Conservation (phyloP, 2,797 vertebrate genomes). For the Danio albolineatus region DNA sequence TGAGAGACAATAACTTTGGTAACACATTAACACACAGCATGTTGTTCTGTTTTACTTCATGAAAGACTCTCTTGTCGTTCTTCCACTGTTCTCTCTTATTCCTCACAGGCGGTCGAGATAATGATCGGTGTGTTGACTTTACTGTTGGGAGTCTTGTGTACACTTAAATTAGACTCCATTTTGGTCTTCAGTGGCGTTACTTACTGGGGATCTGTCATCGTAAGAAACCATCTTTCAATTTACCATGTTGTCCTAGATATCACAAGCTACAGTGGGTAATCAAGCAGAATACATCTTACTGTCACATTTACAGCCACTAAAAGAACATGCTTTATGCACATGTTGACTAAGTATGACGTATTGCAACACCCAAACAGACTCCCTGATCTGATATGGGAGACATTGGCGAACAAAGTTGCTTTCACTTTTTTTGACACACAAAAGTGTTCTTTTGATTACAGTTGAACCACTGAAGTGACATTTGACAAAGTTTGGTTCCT, state of each 20-base stretch:
- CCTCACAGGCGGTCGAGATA: conserved; percentile 39
- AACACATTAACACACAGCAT: not conserved
- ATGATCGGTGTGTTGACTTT: conserved; percentile 27
- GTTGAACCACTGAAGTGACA: too few species aligned
- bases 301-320: not conserved
- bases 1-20: too few species aligned
- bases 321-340: not conserved
- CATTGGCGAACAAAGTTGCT: too few species aligned
- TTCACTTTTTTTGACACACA: too few species aligned
- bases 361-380: too few species aligned
- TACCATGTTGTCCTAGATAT: not conserved
- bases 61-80: not conserved
- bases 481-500: too few species aligned
- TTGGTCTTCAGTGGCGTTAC: not conserved
- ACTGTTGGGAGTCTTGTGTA: conserved; percentile 16
- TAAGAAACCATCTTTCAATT: not conserved
- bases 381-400: too few species aligned
- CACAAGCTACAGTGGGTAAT: not conserved
- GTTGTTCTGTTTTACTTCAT: not conserved
- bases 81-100: not conserved
- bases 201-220: conserved; percentile 38
- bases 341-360: too few species aligned
- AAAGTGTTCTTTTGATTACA: too few species aligned
- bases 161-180: too few species aligned
- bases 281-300: not conserved